phyloP scores from a whole-genome alignment of 2,113 vertebrate species.

The Oreochromis aureus region DNA sequence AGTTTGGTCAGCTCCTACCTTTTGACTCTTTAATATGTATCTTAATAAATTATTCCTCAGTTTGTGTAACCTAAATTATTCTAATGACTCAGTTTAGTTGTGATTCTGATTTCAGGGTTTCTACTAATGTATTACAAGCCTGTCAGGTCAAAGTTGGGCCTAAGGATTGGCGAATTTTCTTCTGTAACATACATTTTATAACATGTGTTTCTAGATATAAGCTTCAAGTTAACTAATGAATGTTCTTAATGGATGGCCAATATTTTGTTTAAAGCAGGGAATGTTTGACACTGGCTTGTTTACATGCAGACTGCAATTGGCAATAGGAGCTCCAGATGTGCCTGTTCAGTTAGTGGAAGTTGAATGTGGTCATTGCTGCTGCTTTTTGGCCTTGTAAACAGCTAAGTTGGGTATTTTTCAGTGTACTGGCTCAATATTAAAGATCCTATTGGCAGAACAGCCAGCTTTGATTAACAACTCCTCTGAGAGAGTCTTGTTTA shows the following conservation, averaged over 20 bases:
- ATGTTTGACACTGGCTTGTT: background rate
- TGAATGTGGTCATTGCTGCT: background rate
- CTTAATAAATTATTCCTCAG: background rate
- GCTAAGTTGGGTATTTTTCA: background rate
- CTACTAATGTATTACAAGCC: background rate
- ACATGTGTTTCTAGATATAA: background rate
- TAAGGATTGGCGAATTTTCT: accelerated
- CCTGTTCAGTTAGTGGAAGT: background rate
- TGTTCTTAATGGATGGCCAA: background rate
- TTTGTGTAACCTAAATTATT: background rate
- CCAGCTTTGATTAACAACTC: background rate
- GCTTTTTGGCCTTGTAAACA: background rate
- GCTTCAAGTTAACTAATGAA: background rate
- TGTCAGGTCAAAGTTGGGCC: background rate
- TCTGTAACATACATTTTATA: background rate
- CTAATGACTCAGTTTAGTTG: accelerated
- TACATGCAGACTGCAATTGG: background rate
- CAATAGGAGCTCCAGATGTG: background rate
- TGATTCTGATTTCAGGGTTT: background rate
- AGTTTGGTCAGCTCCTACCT: background rate
- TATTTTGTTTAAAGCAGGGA: background rate
- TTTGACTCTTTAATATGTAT: background rate
- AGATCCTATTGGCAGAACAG: background rate
- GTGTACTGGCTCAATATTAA: background rate
- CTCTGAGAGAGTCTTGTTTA: constrained; percentile 4